phyloP scores from a whole-genome alignment of 2,888 invertebrate species.

The Noctua janthina region DNA sequence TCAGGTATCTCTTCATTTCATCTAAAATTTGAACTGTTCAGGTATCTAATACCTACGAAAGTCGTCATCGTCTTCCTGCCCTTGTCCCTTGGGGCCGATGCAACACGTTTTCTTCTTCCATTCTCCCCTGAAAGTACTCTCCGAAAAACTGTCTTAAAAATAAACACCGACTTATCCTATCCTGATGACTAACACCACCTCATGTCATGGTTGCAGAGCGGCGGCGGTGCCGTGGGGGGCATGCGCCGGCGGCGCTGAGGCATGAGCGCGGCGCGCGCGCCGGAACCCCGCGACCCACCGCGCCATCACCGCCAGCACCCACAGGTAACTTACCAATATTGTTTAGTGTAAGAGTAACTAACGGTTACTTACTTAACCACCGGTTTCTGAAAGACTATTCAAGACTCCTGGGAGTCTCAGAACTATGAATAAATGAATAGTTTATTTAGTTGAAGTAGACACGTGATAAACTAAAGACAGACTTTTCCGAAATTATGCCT shows the following conservation, averaged over 20 bases:
- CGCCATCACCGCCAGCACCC: constrained; percentile 85
- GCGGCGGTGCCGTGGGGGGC: constrained; percentile 79
- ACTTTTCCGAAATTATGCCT: background rate
- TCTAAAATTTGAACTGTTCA: background rate
- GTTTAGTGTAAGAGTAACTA: background rate
- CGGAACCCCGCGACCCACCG: constrained; percentile 86
- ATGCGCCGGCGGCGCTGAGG: constrained; percentile 87
- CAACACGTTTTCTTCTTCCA: background rate
- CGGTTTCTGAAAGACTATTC: constrained; percentile 17
- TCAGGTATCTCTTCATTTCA: background rate
- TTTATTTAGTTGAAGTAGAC: background rate
- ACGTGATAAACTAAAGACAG: background rate
- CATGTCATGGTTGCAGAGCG: constrained; percentile 70
- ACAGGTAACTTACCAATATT: constrained; percentile 75
- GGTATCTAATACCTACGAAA: background rate
- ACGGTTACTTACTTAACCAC: background rate
- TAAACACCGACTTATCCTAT: too few species aligned
- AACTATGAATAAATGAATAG: background rate
- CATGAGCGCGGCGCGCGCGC: constrained; percentile 89
- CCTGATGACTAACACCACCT: background rate
- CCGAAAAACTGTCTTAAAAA: background rate
- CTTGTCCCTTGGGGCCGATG: background rate
- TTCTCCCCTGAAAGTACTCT: background rate
- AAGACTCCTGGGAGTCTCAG: background rate
- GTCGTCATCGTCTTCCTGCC: background rate